Evolutionary conservation across 37 sponge, comb jelly and placozoan genomes (phyloP).

Genomic region (Beroe ovata): DNA sequence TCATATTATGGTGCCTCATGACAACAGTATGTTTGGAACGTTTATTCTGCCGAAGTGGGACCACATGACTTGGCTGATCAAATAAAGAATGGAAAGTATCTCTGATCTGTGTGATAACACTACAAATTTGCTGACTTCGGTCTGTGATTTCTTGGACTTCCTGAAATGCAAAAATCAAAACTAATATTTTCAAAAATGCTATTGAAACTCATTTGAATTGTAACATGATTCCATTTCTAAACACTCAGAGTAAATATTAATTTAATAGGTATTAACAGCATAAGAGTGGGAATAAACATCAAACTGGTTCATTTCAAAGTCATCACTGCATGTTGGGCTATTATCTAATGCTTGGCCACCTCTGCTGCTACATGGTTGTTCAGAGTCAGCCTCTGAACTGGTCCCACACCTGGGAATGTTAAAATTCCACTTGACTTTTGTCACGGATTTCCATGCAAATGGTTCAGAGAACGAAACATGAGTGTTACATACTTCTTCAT

Average conservation of each 20-base stretch:
- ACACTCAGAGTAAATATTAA: background rate
- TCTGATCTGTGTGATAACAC: conserved; percentile 50
- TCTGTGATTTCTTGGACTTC: conserved; percentile 65
- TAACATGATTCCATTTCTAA: background rate
- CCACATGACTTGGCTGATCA: conserved; percentile 29
- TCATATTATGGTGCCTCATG: conserved; percentile 54
- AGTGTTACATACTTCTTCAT: conserved; percentile 41
- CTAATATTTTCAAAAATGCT: background rate
- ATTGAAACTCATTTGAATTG: background rate
- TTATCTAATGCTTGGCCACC: background rate
- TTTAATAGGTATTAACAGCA: background rate
- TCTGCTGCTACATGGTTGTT: conserved; percentile 25
- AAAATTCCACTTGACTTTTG: too few species aligned
- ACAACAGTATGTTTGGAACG: conserved; percentile 39
- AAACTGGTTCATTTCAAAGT: conserved; percentile 37
- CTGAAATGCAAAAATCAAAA: too few species aligned
- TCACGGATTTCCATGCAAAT: too few species aligned
- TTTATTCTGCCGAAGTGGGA: conserved; percentile 63
- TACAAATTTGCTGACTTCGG: conserved; percentile 38
- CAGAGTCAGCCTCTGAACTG: background rate
- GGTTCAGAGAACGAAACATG: too few species aligned
- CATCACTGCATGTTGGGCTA: conserved; percentile 32
- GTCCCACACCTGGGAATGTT: too few species aligned
- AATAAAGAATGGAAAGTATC: conserved; percentile 48
- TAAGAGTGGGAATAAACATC: conserved; percentile 15